Conservation (phyloP, 2,113 vertebrate species). For the Chiloscyllium plagiosum region DNA sequence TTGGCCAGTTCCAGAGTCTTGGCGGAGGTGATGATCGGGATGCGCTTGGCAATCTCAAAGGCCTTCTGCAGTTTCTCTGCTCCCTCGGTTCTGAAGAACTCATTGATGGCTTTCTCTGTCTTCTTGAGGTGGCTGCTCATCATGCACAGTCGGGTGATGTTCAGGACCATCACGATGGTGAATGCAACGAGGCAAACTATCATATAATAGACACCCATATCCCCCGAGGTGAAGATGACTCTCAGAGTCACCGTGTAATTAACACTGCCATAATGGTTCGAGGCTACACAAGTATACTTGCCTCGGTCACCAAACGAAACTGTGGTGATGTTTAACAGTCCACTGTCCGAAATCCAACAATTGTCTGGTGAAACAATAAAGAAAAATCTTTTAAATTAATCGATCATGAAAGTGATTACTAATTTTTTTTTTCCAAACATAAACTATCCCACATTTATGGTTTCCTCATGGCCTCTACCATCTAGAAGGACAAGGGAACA, state of each 20-base stretch:
- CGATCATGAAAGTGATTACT: not conserved
- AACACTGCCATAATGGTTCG: constrained; percentile 67
- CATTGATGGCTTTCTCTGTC: constrained; percentile 96
- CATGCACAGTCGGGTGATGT: constrained; percentile 94
- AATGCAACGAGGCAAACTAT: constrained; percentile 95
- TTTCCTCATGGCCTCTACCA: no score
- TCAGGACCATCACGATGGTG: constrained; percentile 89
- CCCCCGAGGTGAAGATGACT: constrained; percentile 82
- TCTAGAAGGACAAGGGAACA: no score
- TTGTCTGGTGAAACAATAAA: constrained; percentile 61
- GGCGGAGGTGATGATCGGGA: constrained; percentile 95
- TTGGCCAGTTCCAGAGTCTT: constrained; percentile 97
- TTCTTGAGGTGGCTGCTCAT: constrained; percentile 99
- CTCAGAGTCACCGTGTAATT: constrained; percentile 90
- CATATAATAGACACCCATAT: constrained; percentile 98
- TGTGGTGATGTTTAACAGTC: constrained; percentile 82
- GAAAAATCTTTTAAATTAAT: constrained; percentile 23
- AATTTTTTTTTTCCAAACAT: not conserved
- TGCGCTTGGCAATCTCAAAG: constrained; percentile 95
- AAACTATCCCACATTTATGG: not conserved
- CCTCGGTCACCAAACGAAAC: constrained; percentile 89
- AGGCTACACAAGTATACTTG: constrained; percentile 86
- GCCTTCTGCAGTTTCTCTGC: constrained; percentile 98
- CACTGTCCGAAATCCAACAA: constrained; percentile 73
- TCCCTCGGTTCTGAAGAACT: constrained; percentile 96